Conservation (phyloP, 2,797 vertebrate genomes). For the Oreochromis grahami region DNA sequence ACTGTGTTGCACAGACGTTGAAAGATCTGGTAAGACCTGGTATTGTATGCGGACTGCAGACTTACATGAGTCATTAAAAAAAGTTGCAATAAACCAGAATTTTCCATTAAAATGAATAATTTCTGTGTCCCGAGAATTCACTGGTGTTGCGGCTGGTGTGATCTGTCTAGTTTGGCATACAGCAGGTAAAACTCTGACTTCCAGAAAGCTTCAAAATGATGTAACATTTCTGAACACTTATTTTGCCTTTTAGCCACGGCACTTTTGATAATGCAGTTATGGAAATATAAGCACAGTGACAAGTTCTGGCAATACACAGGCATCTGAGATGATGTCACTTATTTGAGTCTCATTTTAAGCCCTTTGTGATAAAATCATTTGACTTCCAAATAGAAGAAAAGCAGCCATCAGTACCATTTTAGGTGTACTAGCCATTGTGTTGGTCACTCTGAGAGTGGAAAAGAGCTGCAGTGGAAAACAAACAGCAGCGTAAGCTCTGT, state of each 20-base stretch:
- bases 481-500: conserved; percentile 18
- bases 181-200: not conserved
- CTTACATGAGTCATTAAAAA: not conserved
- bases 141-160: fast-evolving
- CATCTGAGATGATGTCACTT: too few species aligned
- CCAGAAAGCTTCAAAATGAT: not conserved
- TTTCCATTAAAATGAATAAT: not conserved
- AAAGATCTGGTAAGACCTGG: not conserved
- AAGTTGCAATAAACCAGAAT: not conserved
- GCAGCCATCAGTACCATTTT: not conserved
- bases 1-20: not conserved
- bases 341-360: not conserved
- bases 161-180: not conserved
- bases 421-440: not conserved
- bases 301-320: not conserved
- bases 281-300: not conserved
- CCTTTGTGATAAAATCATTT: not conserved
- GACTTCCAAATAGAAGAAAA: not conserved
- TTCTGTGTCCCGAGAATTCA: not conserved
- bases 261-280: not conserved
- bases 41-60: not conserved
- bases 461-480: conserved; percentile 37
- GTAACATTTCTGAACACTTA: not conserved
- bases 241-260: not conserved
- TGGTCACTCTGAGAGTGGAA: conserved; percentile 1